Evolutionary conservation across 2,888 invertebrate genomes (phyloP).

Genomic region (Notocelia uddmanniana): DNA sequence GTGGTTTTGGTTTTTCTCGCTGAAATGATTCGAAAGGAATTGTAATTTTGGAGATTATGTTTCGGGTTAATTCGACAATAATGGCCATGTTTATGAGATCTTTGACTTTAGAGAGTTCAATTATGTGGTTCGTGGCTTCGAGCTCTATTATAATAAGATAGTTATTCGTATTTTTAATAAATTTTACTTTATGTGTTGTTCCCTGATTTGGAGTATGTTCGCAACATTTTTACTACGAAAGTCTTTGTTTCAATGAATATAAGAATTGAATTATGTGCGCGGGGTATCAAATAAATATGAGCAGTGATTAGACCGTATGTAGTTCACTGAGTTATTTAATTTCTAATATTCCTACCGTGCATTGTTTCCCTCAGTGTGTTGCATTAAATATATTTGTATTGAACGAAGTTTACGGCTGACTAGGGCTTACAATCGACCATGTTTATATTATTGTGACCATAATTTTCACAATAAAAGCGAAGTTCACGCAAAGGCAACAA

Average conservation of each 20-base stretch:
- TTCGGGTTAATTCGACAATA: slow-evolving; percentile 14
- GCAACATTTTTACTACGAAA: not conserved
- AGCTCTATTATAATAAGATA: not conserved
- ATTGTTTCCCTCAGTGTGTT: slow-evolving; percentile 31
- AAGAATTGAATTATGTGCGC: not conserved
- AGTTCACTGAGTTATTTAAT: slow-evolving; percentile 25
- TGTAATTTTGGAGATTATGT: slow-evolving; percentile 25
- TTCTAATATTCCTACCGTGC: slow-evolving; percentile 27
- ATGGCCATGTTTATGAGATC: slow-evolving; percentile 13
- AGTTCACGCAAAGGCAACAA: slow-evolving; percentile 10
- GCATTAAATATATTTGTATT: slow-evolving; percentile 30
- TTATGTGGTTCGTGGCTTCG: slow-evolving; percentile 6
- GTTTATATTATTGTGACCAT: slow-evolving; percentile 21
- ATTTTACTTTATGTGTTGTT: not conserved
- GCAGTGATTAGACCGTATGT: slow-evolving; percentile 8
- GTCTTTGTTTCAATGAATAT: not conserved
- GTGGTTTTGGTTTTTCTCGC: slow-evolving; percentile 40
- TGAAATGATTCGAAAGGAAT: slow-evolving; percentile 28
- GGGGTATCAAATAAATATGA: slow-evolving; percentile 18
- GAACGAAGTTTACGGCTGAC: slow-evolving; percentile 27
- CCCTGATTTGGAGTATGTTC: not conserved
- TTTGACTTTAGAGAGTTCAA: slow-evolving; percentile 10
- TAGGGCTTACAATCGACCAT: slow-evolving; percentile 23
- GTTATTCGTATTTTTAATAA: too few species aligned
- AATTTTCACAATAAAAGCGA: slow-evolving; percentile 24